Conservation (phyloP, 2,888 invertebrate species). For the Andrena chrysosceles region DNA sequence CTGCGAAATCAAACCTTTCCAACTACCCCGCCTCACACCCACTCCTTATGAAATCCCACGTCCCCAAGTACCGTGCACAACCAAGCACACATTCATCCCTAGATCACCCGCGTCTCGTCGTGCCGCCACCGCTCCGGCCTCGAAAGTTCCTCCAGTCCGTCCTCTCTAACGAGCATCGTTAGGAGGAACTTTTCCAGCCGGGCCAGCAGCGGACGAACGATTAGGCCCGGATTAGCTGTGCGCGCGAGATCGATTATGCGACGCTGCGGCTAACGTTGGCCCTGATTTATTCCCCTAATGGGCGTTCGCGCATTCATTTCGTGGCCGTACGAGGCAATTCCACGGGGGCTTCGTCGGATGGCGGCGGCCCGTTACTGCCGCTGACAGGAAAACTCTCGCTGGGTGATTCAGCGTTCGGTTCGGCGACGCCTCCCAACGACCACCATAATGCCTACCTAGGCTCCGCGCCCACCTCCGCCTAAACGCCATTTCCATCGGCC, state of each 20-base stretch:
- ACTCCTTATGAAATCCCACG: background rate
- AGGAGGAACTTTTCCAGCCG: slow-evolving; percentile 60
- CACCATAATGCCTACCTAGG: slow-evolving; percentile 79
- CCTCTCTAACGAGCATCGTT: slow-evolving; percentile 50
- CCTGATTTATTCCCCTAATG: slow-evolving; percentile 85
- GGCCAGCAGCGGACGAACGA: slow-evolving; percentile 61
- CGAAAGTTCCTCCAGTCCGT: slow-evolving; percentile 14
- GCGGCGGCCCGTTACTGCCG: slow-evolving; percentile 79
- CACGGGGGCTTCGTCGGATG: slow-evolving; percentile 78
- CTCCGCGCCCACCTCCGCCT: slow-evolving; percentile 69
- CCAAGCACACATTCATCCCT: background rate
- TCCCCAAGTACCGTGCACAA: background rate
- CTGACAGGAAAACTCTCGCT: slow-evolving; percentile 85
- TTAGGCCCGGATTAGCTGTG: slow-evolving; percentile 71
- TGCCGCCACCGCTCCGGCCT: background rate
- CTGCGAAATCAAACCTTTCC: background rate
- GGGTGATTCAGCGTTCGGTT: slow-evolving; percentile 85
- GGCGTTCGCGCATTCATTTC: slow-evolving; percentile 85
- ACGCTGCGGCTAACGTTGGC: slow-evolving; percentile 84
- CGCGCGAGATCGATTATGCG: slow-evolving; percentile 82
- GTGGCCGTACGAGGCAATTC: slow-evolving; percentile 82
- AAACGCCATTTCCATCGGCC: slow-evolving; percentile 75
- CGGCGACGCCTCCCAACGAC: slow-evolving; percentile 84
- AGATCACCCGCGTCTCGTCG: slow-evolving; percentile 16
- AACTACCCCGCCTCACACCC: background rate